Evolutionary conservation across 2,888 invertebrate genomes (phyloP), one percentile per base, ranked within the genome.

Genomic region (Girardia tigrina): DNA sequence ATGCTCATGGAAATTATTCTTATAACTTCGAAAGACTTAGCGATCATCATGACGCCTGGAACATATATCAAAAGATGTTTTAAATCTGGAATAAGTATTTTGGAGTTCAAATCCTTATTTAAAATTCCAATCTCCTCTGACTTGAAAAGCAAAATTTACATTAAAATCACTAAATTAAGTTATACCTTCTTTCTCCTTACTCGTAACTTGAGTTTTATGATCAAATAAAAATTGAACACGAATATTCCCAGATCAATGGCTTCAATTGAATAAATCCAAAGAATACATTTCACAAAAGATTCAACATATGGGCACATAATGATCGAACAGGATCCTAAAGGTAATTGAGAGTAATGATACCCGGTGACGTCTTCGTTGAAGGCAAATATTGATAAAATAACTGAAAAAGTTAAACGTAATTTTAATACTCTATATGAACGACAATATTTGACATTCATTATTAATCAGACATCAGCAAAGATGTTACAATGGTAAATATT

Each of bases 51-150:
- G 4, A 56, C 56, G n/a, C 56, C 4, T 2, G 8, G 2, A 12
- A 56, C n/a, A 56, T 56, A 56, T n/a, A n/a, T n/a, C n/a, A 56
- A n/a, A 12, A 56, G n/a, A 23, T 56, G 56, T n/a, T 56, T 56
- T 8, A 23, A 6, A 56, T 56, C n/a, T 4, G 56, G 56, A 56
- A 56, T 16, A n/a, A 36, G 16, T 36, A 36, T 16, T 36, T 16
- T 36, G 36, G 8, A 36, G 12, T 36, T 8, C 36, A 8, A 8
- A 16, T 36, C 12, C 8, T 36, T 36, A 36, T 16, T 36, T 12
- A 12, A 36, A 36, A 12, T 36, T 36, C 36, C 16, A 16, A 36
- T 8, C 16, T 16, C 36, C 8, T 36, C 12, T 16, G 16, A 12
- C 36, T 36, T 36, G 16, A 36, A 12, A 12, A 8, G 8, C 16